Evolutionary conservation across 2,888 invertebrate species (phyloP), one percentile per base, ranked within the genome.

Genomic region (Volucella inflata): DNA sequence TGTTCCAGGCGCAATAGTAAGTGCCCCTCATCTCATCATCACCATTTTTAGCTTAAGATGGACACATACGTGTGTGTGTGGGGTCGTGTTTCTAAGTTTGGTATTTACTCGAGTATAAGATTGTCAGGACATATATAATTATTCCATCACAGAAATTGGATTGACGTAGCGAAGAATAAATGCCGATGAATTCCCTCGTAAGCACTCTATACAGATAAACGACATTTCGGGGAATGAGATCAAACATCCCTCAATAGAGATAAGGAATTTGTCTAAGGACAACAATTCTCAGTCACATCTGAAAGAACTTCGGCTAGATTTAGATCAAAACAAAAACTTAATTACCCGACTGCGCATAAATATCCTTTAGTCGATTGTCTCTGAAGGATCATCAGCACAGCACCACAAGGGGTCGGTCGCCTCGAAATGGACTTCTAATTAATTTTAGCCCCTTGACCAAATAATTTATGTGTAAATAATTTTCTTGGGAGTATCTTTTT

Each of bases 381-480:
- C 76, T 55, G 36, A 74, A 67, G 79, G 79, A 80, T 67, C 38
- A 74, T 62, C 48, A 50, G n/a, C 44, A n/a, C n/a, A 55, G 16
- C 55, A 11, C 36, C 60, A 8, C 3, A n/a, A 16, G 36, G 30
- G 21, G 8, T 48, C 36, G 21, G 8, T 48, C 36, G 3, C 55
- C 10, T 50, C n/a, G 8, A 21, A 53, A 76, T 70, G 57, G 38
- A 46, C n/a, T 36, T 57, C 80, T 80, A 84, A 84, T 84, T 85
- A 85, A 85, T 81, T 80, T 85, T 81, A 30, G 72, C 76, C 76
- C 81, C 68, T 81, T 81, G 81, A 81, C 76, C 85, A 76, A 76
- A 72, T 85, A 80, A 85, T 81, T 72, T 85, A 85, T 85, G 76
- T 59, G 81, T 67, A 81, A 77, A 85, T 85, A 77, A 81, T 85